Evolutionary conservation across 2,113 vertebrate species (phyloP).

Genomic region (Nothobranchius kuhntae): DNA sequence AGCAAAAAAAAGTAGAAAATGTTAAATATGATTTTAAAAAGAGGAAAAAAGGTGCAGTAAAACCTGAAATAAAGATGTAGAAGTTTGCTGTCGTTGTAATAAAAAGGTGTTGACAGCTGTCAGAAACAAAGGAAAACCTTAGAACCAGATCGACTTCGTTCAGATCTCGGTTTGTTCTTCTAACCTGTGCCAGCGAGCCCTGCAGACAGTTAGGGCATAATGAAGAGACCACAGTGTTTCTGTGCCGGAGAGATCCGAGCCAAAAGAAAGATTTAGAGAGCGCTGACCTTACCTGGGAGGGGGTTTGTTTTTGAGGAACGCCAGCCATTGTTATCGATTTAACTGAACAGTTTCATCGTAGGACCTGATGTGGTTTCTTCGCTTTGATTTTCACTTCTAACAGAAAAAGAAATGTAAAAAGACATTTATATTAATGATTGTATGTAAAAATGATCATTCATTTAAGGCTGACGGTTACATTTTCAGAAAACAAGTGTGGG

Average conservation of each 20-base stretch:
- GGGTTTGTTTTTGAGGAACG: slow-evolving; percentile 10
- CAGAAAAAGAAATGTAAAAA: background rate
- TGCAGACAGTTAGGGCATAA: slow-evolving; percentile 28
- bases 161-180: slow-evolving; percentile 20
- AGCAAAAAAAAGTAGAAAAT: background rate
- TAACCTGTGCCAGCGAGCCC: slow-evolving; percentile 1
- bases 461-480: no score
- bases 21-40: background rate
- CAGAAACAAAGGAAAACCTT: slow-evolving; percentile 3
- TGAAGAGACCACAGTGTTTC: slow-evolving; percentile 31
- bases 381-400: background rate
- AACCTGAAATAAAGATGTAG: background rate
- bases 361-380: no score
- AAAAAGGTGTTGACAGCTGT: slow-evolving; percentile 21
- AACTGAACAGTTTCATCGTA: background rate
- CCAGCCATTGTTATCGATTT: slow-evolving; percentile 5
- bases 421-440: background rate
- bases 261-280: slow-evolving; percentile 17
- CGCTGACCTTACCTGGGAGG: slow-evolving; percentile 14
- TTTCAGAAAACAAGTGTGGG: no score
- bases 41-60: background rate
- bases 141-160: no score
- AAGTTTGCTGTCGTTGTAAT: background rate
- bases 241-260: slow-evolving; percentile 5
- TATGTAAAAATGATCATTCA: no score